Evolutionary conservation across 2,797 vertebrate species (phyloP), one percentile per base, ranked within the genome.

Genomic region (Vultur gryphus): DNA sequence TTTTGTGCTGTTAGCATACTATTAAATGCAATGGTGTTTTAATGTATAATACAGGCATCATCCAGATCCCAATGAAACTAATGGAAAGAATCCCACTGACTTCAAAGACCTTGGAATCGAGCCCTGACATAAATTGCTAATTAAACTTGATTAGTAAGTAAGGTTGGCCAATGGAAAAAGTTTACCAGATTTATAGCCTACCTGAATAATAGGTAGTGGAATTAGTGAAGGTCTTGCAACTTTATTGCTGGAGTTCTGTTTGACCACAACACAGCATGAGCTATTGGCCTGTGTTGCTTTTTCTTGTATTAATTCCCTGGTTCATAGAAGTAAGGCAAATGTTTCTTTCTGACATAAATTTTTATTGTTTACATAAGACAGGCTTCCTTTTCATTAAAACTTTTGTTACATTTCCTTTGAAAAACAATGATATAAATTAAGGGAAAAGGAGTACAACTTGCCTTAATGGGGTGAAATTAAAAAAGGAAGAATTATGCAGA

Each of bases 341-440:
- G 35, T 90, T 95, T 82, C 59, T 93, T 90, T 95, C 52, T 70
- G 77, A 49, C 20, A 16, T 62, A 14, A 52, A 9, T 85, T 94
- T 94, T 93, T 87, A 58, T 65, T 90, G 65, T 79, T 97, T 95
- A 33, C 51, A 28, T 62, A 85, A 70, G 54, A 51, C 43, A 70
- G 37, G 59, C 61, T 94, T 97, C 90, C 78, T 89, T 92, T 91
- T 90, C 83, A 48, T 92, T 87, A 86, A 84, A 76, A 58, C 55
- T 91, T 93, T 81, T 82, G 52, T 82, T 84, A 51, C 35, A 48
- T 92, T 97, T 97, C 93, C 93, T 96, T 93, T 91, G 86, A 92
- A 96, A 96, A 95, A 91, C 91, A 96, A 57, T 72, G 25, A 65
- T 37, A 62, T 55, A 91, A 97, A 93, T 97, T 66, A 95, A 93